phyloP scores from a whole-genome alignment of 2,797 vertebrate genomes.

The Platyrinchus mystaceus region DNA sequence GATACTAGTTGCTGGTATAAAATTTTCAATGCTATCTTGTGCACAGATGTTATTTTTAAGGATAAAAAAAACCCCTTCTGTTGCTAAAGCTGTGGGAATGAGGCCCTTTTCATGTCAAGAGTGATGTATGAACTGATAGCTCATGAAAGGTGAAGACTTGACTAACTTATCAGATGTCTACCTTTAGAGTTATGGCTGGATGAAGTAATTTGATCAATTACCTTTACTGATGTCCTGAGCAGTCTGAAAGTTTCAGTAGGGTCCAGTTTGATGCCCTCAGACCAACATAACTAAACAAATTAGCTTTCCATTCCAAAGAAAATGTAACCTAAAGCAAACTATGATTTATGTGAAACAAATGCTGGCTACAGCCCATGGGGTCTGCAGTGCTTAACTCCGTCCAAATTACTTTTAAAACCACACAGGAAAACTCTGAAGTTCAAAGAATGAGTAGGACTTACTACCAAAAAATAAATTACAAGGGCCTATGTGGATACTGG shows the following conservation, averaged over 20 bases:
- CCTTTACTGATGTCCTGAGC: conserved; percentile 44
- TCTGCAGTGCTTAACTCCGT: conserved; percentile 26
- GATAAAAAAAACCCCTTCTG: conserved; percentile 39
- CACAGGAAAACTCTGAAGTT: conserved; percentile 45
- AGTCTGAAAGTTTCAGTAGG: conserved; percentile 40
- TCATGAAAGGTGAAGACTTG: conserved; percentile 63
- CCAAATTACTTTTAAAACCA: conserved; percentile 55
- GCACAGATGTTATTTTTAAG: conserved; percentile 65
- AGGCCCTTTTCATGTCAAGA: conserved; percentile 47
- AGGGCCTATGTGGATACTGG: neutral
- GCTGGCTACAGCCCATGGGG: conserved; percentile 21
- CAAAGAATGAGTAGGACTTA: neutral
- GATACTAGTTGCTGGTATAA: conserved; percentile 34
- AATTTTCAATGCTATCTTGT: conserved; percentile 48
- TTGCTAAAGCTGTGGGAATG: conserved; percentile 40
- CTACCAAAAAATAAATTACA: neutral
- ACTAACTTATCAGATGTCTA: conserved; percentile 51
- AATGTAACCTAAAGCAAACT: conserved; percentile 39
- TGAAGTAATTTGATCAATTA: conserved; percentile 51
- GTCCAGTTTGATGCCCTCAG: conserved; percentile 53
- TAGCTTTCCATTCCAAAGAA: conserved; percentile 35
- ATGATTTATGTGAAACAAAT: conserved; percentile 69
- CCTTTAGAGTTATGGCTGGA: conserved; percentile 54
- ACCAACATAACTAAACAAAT: conserved; percentile 52
- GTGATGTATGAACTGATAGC: conserved; percentile 70